Conservation (phyloP, 2,888 invertebrate species). For the Epsilonema sp. region DNA sequence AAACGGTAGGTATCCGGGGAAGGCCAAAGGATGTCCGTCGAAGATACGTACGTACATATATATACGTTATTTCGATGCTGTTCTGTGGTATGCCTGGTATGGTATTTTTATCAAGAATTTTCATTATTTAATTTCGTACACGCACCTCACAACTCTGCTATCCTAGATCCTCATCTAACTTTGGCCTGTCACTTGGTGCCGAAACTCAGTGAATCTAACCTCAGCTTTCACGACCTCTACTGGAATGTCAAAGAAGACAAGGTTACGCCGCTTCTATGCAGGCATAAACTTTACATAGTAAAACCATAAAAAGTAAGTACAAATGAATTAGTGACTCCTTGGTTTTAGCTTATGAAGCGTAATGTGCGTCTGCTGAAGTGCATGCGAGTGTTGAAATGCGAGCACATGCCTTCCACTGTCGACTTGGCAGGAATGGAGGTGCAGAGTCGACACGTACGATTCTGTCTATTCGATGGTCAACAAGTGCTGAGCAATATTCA, state of each 20-base stretch:
- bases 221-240: constrained; percentile 18
- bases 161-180: not conserved
- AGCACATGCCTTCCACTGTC: not conserved
- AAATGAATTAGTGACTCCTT: not conserved
- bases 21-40: no score
- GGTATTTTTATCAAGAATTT: no score
- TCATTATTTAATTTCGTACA: no score
- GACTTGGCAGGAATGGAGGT: constrained; percentile 1
- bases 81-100: no score
- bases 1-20: no score
- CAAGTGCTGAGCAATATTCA: constrained; percentile 4
- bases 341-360: not conserved
- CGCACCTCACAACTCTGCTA: no score
- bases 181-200: constrained; percentile 15
- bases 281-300: no score
- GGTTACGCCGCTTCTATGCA: constrained; percentile 7
- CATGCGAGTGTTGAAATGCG: not conserved
- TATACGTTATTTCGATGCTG: no score
- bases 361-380: not conserved
- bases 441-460: constrained; percentile 1
- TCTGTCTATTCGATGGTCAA: constrained; percentile 5
- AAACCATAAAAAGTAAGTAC: no score
- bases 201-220: constrained; percentile 15
- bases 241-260: constrained; percentile 17
- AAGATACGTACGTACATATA: no score